A percentile compares a stretch with the other conserved stretches of the same genome.
phyloP scores from a whole-genome alignment of 2,797 vertebrate species.

The Takifugu rubripes region DNA sequence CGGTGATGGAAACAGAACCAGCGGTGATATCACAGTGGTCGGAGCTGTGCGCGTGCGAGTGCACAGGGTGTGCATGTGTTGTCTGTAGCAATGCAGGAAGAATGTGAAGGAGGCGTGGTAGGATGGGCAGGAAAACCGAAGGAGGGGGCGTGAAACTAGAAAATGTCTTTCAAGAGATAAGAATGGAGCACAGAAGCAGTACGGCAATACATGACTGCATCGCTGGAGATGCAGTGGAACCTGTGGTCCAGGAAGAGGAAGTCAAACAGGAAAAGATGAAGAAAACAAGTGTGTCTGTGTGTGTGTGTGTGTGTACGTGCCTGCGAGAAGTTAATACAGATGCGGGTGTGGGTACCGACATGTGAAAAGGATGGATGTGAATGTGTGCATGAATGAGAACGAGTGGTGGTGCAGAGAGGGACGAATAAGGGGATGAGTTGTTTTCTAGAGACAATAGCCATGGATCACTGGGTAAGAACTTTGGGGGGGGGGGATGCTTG shows the following conservation, averaged over 20 bases:
- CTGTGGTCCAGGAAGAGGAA: slow-evolving; percentile 36
- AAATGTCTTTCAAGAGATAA: slow-evolving; percentile 49
- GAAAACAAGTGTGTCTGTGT: slow-evolving; percentile 13
- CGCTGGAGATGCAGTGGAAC: slow-evolving; percentile 42
- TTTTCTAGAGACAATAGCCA: slow-evolving; percentile 46
- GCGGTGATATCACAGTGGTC: slow-evolving; percentile 47
- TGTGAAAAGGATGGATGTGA: slow-evolving; percentile 52
- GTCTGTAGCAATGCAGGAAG: slow-evolving; percentile 12
- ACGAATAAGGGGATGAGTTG: slow-evolving; percentile 44
- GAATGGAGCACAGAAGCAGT: slow-evolving; percentile 37
- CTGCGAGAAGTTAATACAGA: slow-evolving; percentile 8
- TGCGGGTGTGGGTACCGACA: slow-evolving; percentile 30
- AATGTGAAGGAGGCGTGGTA: background rate
- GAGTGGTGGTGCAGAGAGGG: slow-evolving; percentile 43
- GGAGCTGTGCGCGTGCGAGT: background rate
- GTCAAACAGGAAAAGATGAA: slow-evolving; percentile 20
- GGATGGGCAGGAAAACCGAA: slow-evolving; percentile 23
- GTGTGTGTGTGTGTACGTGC: slow-evolving; percentile 10
- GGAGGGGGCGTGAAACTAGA: slow-evolving; percentile 36
- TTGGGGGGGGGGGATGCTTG: background rate
- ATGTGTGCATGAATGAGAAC: slow-evolving; percentile 28
- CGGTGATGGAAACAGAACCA: slow-evolving; percentile 8
- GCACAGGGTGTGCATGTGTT: background rate
- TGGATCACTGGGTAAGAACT: slow-evolving; percentile 35
- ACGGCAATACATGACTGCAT: slow-evolving; percentile 54